A percentile compares a stretch with the other conserved stretches of the same genome.
phyloP scores from a whole-genome alignment of 2,113 vertebrate genomes.

The Grammomys surdaster region DNA sequence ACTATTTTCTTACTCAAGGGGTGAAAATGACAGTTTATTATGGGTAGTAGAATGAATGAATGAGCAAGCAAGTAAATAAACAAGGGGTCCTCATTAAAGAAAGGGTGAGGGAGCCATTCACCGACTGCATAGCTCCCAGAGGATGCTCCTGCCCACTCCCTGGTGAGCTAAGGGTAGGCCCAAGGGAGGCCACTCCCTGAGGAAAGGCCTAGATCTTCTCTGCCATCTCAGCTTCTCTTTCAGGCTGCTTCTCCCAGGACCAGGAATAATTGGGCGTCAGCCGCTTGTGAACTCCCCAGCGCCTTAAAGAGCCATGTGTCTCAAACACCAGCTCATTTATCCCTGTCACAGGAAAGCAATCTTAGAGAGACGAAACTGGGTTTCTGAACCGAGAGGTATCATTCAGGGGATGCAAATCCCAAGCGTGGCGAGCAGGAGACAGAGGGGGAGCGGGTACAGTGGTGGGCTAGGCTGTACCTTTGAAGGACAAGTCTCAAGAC shows the following conservation, averaged over 20 bases:
- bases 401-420: neutral
- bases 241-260: neutral
- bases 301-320: constrained; percentile 51
- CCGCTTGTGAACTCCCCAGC: constrained; percentile 9
- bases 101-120: neutral
- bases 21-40: neutral
- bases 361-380: neutral
- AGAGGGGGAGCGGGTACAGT: accelerated
- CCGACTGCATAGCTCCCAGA: neutral
- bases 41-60: neutral
- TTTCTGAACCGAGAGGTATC: neutral
- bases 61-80: neutral
- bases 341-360: constrained; percentile 31
- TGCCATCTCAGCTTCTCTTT: constrained; percentile 28
- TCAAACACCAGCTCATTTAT: constrained; percentile 30
- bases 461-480: neutral
- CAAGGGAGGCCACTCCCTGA: neutral
- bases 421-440: accelerated
- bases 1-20: neutral
- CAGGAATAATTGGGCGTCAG: constrained; percentile 26
- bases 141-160: neutral
- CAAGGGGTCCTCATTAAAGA: neutral
- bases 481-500: neutral
- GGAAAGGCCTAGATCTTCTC: neutral
- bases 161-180: neutral